Evolutionary conservation across 2,113 vertebrate species (phyloP).

Genomic region (Saccopteryx leptura): DNA sequence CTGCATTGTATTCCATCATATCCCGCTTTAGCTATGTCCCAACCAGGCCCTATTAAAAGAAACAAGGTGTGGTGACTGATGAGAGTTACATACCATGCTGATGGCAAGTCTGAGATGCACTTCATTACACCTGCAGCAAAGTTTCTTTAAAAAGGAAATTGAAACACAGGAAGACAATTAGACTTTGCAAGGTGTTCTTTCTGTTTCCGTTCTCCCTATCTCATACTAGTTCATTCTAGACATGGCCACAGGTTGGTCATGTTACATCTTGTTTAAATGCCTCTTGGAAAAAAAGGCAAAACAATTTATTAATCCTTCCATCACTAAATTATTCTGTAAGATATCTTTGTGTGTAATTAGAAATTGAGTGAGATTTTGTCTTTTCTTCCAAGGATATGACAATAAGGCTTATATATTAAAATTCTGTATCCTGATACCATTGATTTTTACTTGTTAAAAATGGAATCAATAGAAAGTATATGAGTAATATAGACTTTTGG

Average conservation of each 20-base stretch:
- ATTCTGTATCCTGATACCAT: slow-evolving; percentile 34
- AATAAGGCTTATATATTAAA: slow-evolving; percentile 54
- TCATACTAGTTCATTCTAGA: neutral
- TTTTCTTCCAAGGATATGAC: slow-evolving; percentile 49
- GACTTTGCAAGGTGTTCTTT: neutral
- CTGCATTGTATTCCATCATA: neutral
- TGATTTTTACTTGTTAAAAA: slow-evolving; percentile 64
- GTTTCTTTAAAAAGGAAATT: neutral
- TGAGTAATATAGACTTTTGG: slow-evolving; percentile 11
- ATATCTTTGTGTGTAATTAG: slow-evolving; percentile 48
- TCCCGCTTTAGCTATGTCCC: neutral
- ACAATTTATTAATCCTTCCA: neutral
- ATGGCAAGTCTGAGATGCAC: neutral
- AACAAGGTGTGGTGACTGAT: neutral
- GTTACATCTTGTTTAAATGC: neutral
- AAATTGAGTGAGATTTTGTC: slow-evolving; percentile 64
- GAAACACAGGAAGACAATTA: neutral
- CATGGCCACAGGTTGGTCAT: neutral
- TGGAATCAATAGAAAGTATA: slow-evolving; percentile 53
- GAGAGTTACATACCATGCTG: neutral
- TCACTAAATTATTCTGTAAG: slow-evolving; percentile 64
- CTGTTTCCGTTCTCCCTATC: neutral
- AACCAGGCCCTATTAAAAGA: neutral
- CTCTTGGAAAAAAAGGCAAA: slow-evolving; percentile 18
- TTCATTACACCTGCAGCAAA: neutral